Percentiles rank a stretch among this genome's conserved stretches.
Evolutionary conservation across 2,113 vertebrate genomes (phyloP).

Genomic region (Cephalopterus ornatus): DNA sequence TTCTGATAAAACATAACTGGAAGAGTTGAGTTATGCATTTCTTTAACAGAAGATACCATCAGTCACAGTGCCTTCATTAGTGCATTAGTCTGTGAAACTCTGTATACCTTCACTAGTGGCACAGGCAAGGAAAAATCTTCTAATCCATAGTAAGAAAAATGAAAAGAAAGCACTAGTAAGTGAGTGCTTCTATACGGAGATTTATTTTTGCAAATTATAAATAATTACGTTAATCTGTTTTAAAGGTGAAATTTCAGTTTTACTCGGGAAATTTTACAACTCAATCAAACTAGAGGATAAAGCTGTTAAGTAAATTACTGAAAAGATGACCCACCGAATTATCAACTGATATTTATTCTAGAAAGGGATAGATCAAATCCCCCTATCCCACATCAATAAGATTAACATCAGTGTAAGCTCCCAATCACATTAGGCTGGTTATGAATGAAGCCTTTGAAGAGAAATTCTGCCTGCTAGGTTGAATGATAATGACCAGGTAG

Average conservation of each 20-base stretch:
- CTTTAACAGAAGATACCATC: not conserved
- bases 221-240: not conserved
- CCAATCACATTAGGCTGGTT: not conserved
- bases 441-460: not conserved
- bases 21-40: not conserved
- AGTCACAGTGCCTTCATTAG: not conserved
- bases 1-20: not conserved
- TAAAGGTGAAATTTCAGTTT: not conserved
- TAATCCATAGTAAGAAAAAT: not conserved
- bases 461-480: not conserved
- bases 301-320: not conserved
- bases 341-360: not conserved
- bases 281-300: not conserved
- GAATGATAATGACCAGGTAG: not conserved
- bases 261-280: not conserved
- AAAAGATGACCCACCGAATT: not conserved
- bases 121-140: not conserved
- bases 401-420: not conserved
- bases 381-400: accelerated
- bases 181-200: not conserved
- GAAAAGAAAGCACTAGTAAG: not conserved
- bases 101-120: not conserved
- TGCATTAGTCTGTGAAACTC: not conserved
- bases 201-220: not conserved
- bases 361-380: not conserved